Base-by-base conservation (phyloP, 2,797 vertebrate genomes). In the Melanogrammus aeglefinus region DNA sequence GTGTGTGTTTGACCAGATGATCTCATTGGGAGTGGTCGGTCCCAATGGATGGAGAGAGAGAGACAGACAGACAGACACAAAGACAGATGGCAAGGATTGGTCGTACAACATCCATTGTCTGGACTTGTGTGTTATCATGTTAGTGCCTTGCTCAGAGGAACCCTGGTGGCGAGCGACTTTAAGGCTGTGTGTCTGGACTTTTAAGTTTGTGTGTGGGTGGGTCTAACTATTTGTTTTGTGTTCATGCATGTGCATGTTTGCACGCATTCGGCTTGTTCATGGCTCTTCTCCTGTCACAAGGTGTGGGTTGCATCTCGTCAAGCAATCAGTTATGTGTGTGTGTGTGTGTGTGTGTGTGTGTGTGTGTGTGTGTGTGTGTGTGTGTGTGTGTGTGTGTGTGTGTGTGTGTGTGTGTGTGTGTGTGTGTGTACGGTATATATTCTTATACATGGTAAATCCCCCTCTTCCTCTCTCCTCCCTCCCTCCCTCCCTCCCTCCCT, bases 21-120 rank as follows among this genome's bases (percentile, higher is more conserved):
- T 63, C 74, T 84, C 79, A 84, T 79, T 77, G 82, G 82, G 77
- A 81, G 82, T 0, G 76, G 78, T 72, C 14, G 6, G 51, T 80
- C 81, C 79, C 81, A 1, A 51, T 41, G 51, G 57, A 21, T 5
- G 36, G 39, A 44, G 39, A 47, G 39, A 44, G 38, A 44, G 33
- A 18, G 13, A 13, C 1, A 74, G 33, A 66, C 38, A 66, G 51
- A 18, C 9, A 63, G 24, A 44, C 21, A 69, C 39, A 21, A 3
- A 63, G 39, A 44, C 38, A 47, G 21, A 74, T 16, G n/a, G 72
- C 21, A 7, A 13, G 10, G 10, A 74, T 13, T 44, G 73, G n/a
- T 74, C 74, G 66, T 4, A 66, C 72, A 71, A 66, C 44, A 1
- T 2, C n/a, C 2, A 24, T n/a, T 1, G 16, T 39, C 63, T 57